Conservation (phyloP, 2,797 vertebrate genomes). For the Catostomus latipinnis region DNA sequence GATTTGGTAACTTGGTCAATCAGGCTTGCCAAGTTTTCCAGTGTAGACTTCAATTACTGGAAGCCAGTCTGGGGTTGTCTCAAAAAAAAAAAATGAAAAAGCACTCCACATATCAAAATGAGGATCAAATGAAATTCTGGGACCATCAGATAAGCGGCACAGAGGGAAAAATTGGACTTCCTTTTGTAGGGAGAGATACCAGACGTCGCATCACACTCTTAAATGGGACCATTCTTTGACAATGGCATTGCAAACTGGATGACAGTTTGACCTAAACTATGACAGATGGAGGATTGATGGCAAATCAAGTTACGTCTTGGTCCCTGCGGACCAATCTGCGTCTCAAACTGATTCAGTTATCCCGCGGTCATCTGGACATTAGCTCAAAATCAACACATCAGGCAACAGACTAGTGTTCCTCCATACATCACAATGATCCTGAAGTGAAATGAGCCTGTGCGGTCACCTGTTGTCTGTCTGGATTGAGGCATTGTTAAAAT, state of each 20-base stretch:
- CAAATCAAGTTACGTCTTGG: conserved; percentile 45
- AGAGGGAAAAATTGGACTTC: conserved; percentile 50
- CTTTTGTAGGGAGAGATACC: conserved; percentile 50
- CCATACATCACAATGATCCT: conserved; percentile 13
- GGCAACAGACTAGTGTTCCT: not conserved
- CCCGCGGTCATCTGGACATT: conserved; percentile 24
- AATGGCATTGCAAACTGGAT: conserved; percentile 49
- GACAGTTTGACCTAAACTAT: conserved; percentile 56
- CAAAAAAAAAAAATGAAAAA: conserved; percentile 27
- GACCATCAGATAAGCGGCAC: conserved; percentile 44
- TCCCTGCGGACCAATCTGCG: conserved; percentile 35
- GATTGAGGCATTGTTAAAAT: not conserved
- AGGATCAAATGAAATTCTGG: conserved; percentile 54
- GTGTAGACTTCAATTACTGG: conserved; percentile 18
- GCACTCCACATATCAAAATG: conserved; percentile 56
- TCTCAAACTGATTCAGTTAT: conserved; percentile 37
- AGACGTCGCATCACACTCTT: conserved; percentile 33
- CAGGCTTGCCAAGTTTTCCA: conserved; percentile 43
- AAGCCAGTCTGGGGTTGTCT: conserved; percentile 27
- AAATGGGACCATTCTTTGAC: conserved; percentile 33
- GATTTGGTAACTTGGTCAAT: conserved; percentile 52
- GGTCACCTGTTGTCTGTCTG: not conserved
- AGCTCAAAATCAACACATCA: conserved; percentile 1
- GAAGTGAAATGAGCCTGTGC: not conserved
- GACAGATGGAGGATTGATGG: conserved; percentile 58